Conservation (phyloP, 2,797 vertebrate genomes). For the Falco peregrinus region DNA sequence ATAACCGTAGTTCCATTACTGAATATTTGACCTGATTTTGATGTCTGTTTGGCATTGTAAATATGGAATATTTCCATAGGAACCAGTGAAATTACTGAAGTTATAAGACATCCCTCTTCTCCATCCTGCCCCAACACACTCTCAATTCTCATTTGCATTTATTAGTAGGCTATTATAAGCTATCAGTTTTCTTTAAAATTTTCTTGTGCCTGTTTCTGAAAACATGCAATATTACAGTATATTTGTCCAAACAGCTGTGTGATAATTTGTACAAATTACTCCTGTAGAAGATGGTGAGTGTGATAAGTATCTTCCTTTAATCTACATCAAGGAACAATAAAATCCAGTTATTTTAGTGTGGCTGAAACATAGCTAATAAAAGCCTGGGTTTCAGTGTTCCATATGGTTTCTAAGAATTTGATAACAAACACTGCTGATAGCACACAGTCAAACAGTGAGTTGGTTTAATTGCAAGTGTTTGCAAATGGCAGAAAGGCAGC, state of each 20-base stretch:
- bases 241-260: neutral
- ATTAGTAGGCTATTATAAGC: neutral
- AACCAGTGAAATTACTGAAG: neutral
- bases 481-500: neutral
- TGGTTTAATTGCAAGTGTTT: neutral
- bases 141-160: neutral
- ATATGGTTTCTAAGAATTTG: neutral
- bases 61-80: neutral
- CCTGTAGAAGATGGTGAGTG: neutral
- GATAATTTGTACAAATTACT: neutral
- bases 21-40: neutral
- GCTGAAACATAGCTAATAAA: neutral
- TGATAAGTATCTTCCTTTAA: neutral
- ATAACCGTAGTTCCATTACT: neutral
- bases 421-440: neutral
- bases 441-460: neutral
- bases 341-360: neutral
- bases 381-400: neutral
- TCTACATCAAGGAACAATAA: neutral
- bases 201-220: neutral
- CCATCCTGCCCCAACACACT: neutral
- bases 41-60: neutral
- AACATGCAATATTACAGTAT: neutral
- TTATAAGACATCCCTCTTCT: neutral
- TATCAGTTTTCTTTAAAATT: neutral